Evolutionary conservation across 2,888 invertebrate genomes (phyloP).

Genomic region (Thymelicus acteon): DNA sequence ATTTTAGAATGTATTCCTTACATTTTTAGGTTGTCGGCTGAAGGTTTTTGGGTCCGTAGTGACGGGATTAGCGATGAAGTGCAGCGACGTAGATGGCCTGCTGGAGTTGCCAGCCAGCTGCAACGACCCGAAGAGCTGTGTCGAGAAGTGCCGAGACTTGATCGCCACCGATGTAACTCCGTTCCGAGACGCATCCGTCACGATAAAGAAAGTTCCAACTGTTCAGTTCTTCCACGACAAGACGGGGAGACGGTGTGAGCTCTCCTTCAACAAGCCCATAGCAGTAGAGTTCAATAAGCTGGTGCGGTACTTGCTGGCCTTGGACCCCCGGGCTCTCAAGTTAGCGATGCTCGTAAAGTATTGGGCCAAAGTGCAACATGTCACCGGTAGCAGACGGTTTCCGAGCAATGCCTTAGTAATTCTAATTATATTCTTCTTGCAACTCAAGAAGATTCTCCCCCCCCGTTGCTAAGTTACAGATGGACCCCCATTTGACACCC

Average conservation of each 20-base stretch:
- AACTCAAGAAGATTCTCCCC: constrained; percentile 86
- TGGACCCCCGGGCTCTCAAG: constrained; percentile 83
- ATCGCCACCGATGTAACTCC: constrained; percentile 19
- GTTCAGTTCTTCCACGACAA: constrained; percentile 87
- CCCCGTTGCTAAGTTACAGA: constrained; percentile 77
- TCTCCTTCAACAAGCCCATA: constrained; percentile 88
- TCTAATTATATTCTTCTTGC: constrained; percentile 89
- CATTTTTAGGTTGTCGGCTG: constrained; percentile 50
- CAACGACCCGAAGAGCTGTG: background rate
- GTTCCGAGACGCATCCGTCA: constrained; percentile 76
- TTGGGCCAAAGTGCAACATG: constrained; percentile 87
- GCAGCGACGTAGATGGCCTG: constrained; percentile 90
- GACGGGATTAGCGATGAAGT: constrained; percentile 87
- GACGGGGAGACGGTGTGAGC: constrained; percentile 87
- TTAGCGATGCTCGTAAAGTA: constrained; percentile 89
- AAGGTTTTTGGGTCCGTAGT: constrained; percentile 89
- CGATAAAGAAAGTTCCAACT: constrained; percentile 89
- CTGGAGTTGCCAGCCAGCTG: constrained; percentile 70
- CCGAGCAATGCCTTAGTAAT: constrained; percentile 88
- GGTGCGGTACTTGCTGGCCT: constrained; percentile 82
- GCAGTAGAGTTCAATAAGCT: constrained; percentile 89
- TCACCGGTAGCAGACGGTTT: constrained; percentile 82
- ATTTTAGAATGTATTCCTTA: background rate
- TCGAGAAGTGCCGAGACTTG: background rate
- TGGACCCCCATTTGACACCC: constrained; percentile 43